Evolutionary conservation across 2,797 vertebrate species (phyloP).

Genomic region (Danio albolineatus): DNA sequence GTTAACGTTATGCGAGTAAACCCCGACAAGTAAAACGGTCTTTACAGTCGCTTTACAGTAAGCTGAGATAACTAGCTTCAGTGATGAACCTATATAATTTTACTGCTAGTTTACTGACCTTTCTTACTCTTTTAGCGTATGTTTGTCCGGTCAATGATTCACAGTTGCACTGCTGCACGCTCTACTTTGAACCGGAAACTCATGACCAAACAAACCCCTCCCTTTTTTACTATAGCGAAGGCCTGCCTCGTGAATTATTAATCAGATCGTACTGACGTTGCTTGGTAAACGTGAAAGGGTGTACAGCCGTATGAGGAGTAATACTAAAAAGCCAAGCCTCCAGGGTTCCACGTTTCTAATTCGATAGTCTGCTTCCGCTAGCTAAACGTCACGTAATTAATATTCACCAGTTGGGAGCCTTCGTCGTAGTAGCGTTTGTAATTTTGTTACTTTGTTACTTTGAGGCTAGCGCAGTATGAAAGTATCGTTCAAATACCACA

Average conservation of each 20-base stretch:
- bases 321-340: constrained; percentile 3
- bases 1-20: not conserved
- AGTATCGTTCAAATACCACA: not conserved
- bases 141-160: constrained; percentile 42
- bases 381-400: not conserved
- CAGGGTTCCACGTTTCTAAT: not conserved
- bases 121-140: constrained; percentile 10
- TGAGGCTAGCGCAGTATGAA: not conserved
- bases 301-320: not conserved
- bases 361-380: not conserved
- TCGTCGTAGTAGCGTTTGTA: not conserved
- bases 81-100: not conserved
- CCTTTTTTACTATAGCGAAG: not conserved
- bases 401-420: constrained; percentile 9
- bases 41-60: not conserved
- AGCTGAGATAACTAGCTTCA: not conserved
- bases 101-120: constrained; percentile 21
- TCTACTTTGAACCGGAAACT: constrained; percentile 25
- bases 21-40: not conserved
- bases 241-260: not conserved
- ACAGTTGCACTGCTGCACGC: not conserved
- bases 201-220: not conserved
- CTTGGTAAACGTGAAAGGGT: not conserved
- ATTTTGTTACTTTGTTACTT: not conserved
- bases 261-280: not conserved